A percentile compares a stretch with the other conserved stretches of the same genome.
Evolutionary conservation across 2,888 invertebrate species (phyloP).

Genomic region (Caenorhabditis doughertyi): DNA sequence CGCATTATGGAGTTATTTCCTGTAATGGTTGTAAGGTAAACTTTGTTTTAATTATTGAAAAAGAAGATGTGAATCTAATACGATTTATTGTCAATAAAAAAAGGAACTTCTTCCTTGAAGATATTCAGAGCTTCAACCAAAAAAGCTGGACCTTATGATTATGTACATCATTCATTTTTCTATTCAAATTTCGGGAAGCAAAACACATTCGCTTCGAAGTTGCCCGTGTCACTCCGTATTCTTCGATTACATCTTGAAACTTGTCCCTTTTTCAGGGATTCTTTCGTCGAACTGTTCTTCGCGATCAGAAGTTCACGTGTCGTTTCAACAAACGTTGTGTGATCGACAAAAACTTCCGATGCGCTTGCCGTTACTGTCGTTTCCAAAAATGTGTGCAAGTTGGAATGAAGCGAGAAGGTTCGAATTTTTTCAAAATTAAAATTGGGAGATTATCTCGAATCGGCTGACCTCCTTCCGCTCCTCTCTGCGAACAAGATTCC

Average conservation of each 20-base stretch:
- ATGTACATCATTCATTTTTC: too few species aligned
- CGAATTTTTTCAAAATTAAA: too few species aligned
- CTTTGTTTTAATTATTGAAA: background rate
- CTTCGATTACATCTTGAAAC: background rate
- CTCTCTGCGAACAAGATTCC: background rate
- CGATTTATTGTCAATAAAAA: too few species aligned
- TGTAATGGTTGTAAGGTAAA: conserved; percentile 81
- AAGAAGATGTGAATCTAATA: too few species aligned
- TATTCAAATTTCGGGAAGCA: background rate
- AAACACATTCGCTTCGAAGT: background rate
- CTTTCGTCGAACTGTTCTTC: conserved; percentile 82
- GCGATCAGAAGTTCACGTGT: conserved; percentile 82
- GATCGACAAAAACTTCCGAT: conserved; percentile 83
- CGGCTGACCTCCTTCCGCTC: conserved; percentile 29
- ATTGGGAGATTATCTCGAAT: too few species aligned
- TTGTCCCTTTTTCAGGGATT: conserved; percentile 77
- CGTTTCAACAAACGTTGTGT: conserved; percentile 82
- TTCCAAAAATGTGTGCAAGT: conserved; percentile 82
- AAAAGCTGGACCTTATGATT: too few species aligned
- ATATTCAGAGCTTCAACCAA: too few species aligned
- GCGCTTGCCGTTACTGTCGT: conserved; percentile 81
- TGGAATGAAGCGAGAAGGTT: conserved; percentile 82
- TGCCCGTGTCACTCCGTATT: background rate
- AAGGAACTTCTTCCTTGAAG: too few species aligned
- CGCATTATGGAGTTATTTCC: conserved; percentile 76